Percentiles rank a stretch among this genome's conserved stretches.
phyloP scores from a whole-genome alignment of 2,113 vertebrate genomes.

The Prolemur simus region DNA sequence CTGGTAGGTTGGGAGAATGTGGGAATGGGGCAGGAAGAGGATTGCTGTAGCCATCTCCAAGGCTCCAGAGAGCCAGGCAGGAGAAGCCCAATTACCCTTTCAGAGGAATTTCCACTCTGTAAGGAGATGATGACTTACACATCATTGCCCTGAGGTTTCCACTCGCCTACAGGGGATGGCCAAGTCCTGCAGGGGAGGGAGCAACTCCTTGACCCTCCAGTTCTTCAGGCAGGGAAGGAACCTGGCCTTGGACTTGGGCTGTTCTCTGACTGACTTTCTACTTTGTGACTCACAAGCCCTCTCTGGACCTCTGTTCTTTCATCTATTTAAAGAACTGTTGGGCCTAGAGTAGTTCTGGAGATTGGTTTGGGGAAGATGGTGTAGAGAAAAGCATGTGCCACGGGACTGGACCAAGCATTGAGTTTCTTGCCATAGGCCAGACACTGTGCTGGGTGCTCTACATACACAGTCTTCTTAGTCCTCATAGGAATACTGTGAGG shows the following conservation, averaged over 20 bases:
- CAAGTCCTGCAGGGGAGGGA: background rate
- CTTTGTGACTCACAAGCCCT: constrained; percentile 51
- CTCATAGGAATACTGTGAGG: background rate
- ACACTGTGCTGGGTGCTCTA: background rate
- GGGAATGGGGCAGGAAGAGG: background rate
- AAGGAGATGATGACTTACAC: constrained; percentile 46
- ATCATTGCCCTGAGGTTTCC: constrained; percentile 39
- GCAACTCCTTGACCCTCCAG: background rate
- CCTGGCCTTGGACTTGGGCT: background rate
- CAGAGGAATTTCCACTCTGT: constrained; percentile 40
- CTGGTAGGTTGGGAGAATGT: background rate
- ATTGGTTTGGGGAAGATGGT: background rate
- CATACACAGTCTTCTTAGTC: background rate
- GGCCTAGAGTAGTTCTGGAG: background rate
- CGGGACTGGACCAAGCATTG: too few relatives aligned
- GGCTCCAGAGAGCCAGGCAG: background rate
- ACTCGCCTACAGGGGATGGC: constrained; percentile 7
- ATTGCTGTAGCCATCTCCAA: background rate
- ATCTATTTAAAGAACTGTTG: constrained; percentile 1
- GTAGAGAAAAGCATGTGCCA: background rate
- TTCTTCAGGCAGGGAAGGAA: constrained; percentile 23
- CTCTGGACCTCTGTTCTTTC: background rate
- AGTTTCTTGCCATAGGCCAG: background rate
- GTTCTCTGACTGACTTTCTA: background rate
- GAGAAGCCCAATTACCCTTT: constrained; percentile 48